Percentiles rank a stretch among this genome's conserved stretches.
phyloP scores from a whole-genome alignment of 2,888 invertebrate genomes.

The Leucophenga maculata region DNA sequence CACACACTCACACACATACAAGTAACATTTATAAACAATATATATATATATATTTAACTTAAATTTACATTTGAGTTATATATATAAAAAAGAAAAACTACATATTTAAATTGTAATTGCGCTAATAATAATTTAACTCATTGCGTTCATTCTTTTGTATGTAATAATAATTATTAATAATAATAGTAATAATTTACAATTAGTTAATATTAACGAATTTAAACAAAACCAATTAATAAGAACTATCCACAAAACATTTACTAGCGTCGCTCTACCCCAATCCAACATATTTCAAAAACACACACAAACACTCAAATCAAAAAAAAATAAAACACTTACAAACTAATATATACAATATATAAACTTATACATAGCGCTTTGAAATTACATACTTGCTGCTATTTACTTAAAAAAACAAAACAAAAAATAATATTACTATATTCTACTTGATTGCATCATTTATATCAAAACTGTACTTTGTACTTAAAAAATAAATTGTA shows the following conservation, averaged over 20 bases:
- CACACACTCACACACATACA: constrained; percentile 7
- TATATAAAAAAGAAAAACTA: too few relatives aligned
- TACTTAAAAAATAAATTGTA: constrained; percentile 27
- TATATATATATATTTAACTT: too few relatives aligned
- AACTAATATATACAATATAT: not conserved
- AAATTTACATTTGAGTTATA: not conserved
- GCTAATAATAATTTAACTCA: too few relatives aligned
- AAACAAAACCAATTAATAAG: constrained; percentile 2
- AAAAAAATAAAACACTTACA: not conserved
- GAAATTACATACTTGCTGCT: not conserved
- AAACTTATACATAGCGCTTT: not conserved
- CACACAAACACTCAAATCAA: constrained; percentile 15
- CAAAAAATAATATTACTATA: too few relatives aligned
- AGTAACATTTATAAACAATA: too few relatives aligned
- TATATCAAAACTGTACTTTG: constrained; percentile 10
- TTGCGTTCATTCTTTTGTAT: not conserved
- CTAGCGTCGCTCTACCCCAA: not conserved
- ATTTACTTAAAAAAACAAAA: not conserved
- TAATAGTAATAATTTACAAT: too few relatives aligned
- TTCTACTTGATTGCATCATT: too few relatives aligned
- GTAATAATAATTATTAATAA: too few relatives aligned
- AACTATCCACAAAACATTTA: too few relatives aligned
- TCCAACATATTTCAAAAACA: constrained; percentile 5
- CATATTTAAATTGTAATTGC: not conserved
- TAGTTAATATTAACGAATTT: constrained; percentile 9